These are phyloP conservation scores for Zygothrica quintamaculata DNA, from an alignment of 2,888 invertebrate genomes.

Conservation along the genomic window DNA sequence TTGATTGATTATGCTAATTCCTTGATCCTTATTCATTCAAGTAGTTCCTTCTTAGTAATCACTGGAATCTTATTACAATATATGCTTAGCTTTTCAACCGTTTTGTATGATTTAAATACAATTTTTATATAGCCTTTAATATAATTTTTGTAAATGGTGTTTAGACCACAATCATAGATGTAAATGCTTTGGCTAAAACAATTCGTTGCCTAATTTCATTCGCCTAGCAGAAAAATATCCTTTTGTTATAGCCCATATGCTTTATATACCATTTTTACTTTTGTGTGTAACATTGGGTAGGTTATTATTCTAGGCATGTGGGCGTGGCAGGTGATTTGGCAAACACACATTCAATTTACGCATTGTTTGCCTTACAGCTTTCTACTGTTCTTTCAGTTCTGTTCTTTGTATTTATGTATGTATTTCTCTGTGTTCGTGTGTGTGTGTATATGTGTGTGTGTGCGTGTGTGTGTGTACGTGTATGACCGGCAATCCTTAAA, in stretches of 20 bases:
- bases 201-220: constrained; percentile 67
- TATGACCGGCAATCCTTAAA: constrained; percentile 49
- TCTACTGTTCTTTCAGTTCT: constrained; percentile 34
- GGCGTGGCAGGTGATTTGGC: constrained; percentile 62
- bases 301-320: constrained; percentile 5
- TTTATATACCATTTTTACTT: constrained; percentile 9
- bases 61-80: too few species aligned
- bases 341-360: constrained; percentile 72
- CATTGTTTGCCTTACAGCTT: constrained; percentile 59
- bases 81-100: too few species aligned
- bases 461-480: constrained; percentile 9
- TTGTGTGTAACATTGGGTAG: too few species aligned
- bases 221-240: constrained; percentile 48
- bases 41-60: too few species aligned
- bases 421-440: too few species aligned
- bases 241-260: constrained; percentile 31
- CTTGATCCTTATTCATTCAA: too few species aligned
- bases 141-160: too few species aligned
- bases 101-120: too few species aligned
- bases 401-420: constrained; percentile 6
- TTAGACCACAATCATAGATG: not conserved
- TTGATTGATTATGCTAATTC: too few species aligned
- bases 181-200: constrained; percentile 20
- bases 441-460: constrained; percentile 4
- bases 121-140: too few species aligned